Conservation (phyloP, 2,797 vertebrate species). For the Anguilla obscura region DNA sequence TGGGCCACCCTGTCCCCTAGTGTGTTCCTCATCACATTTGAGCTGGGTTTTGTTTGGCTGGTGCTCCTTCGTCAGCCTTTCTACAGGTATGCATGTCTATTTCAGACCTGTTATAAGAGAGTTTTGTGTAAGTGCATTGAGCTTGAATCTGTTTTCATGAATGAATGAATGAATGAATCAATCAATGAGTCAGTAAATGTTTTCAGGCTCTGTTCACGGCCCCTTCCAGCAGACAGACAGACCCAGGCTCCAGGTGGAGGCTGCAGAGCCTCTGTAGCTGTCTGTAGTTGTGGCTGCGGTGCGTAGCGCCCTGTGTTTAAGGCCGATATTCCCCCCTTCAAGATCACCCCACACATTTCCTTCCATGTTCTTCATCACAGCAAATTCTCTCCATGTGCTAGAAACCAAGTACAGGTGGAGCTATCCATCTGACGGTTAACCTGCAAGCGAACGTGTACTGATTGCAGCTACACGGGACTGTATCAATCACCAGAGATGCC, state of each 20-base stretch:
- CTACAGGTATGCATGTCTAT: background rate
- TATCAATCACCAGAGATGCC: background rate
- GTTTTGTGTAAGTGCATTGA: background rate
- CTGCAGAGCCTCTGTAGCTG: background rate
- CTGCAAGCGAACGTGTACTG: background rate
- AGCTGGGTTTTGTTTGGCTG: too few relatives aligned
- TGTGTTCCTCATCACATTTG: constrained; percentile 12
- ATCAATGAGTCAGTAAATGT: background rate
- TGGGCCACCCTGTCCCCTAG: background rate
- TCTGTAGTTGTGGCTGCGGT: background rate
- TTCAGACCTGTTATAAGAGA: background rate
- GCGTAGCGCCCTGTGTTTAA: background rate
- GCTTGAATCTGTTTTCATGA: background rate
- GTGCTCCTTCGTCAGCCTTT: background rate
- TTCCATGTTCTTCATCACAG: constrained; percentile 5
- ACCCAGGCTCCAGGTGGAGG: background rate
- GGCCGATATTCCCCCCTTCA: background rate
- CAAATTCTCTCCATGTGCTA: constrained; percentile 3
- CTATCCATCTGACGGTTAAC: background rate
- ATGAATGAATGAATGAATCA: background rate
- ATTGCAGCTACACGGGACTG: constrained; percentile 3
- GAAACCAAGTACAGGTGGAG: constrained; percentile 7
- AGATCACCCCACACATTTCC: constrained; percentile 4
- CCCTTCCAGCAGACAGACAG: background rate
- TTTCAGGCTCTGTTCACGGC: background rate